Evolutionary conservation across 2,113 vertebrate genomes (phyloP).

Genomic region (Eptatretus burgeri): DNA sequence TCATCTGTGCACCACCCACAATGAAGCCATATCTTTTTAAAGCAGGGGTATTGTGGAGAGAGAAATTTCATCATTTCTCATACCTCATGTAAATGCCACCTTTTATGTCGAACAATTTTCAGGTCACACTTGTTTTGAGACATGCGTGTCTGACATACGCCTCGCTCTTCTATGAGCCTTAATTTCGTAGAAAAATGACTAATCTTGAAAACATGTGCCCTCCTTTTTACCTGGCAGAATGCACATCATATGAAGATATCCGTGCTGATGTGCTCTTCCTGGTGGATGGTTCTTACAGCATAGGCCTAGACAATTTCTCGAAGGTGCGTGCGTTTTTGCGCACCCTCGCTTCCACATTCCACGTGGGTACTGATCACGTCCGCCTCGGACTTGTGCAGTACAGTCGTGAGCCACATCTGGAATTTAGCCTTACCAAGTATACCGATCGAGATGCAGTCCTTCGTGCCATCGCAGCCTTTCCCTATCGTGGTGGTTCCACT

Average conservation of each 20-base stretch:
- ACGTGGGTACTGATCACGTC: constrained; percentile 34
- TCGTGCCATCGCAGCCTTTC: constrained; percentile 55
- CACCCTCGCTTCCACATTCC: constrained; percentile 66
- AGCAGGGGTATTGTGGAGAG: too few species aligned
- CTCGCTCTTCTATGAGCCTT: neutral
- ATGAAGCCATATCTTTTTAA: too few species aligned
- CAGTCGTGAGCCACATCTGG: constrained; percentile 65
- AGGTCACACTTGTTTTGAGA: too few species aligned
- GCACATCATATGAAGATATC: constrained; percentile 61
- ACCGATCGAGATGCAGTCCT: constrained; percentile 37
- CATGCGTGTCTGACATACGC: too few species aligned
- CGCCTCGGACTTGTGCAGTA: constrained; percentile 69
- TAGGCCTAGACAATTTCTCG: constrained; percentile 71
- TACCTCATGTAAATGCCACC: too few species aligned
- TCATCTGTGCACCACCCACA: too few species aligned
- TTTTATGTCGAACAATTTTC: too few species aligned
- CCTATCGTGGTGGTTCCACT: constrained; percentile 82
- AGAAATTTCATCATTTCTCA: too few species aligned
- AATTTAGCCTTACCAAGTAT: constrained; percentile 63
- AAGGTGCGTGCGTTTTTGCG: constrained; percentile 85
- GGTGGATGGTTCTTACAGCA: constrained; percentile 92
- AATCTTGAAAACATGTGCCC: constrained; percentile 9
- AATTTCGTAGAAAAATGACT: neutral
- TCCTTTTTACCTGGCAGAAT: constrained; percentile 28
- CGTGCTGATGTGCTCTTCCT: constrained; percentile 81